A percentile compares a stretch with the other conserved stretches of the same genome.
Conservation (phyloP, 1,140 invertebrate genomes). For the Zaprionus davidi region DNA sequence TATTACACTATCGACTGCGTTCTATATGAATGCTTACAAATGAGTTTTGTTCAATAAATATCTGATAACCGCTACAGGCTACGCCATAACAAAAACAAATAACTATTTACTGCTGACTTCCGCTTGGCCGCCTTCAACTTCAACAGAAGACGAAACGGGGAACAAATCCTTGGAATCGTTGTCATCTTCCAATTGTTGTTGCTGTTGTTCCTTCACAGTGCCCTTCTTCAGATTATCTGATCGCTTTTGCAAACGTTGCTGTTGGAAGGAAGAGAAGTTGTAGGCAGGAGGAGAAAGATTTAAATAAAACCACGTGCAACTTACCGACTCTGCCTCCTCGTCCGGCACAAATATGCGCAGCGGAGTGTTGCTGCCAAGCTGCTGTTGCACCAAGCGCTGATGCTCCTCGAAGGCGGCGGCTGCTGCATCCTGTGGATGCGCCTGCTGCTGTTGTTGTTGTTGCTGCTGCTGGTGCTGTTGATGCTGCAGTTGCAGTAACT, state of each 20-base stretch:
- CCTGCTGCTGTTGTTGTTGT: slow-evolving; percentile 42
- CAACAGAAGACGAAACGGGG: slow-evolving; percentile 78
- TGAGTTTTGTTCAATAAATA: slow-evolving; percentile 64
- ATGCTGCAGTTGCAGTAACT: slow-evolving; percentile 29
- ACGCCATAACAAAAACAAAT: slow-evolving; percentile 40
- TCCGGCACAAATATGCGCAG: slow-evolving; percentile 81
- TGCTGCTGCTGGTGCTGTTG: slow-evolving; percentile 41
- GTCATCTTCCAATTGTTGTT: slow-evolving; percentile 2
- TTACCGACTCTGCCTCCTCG: slow-evolving; percentile 85
- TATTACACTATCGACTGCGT: slow-evolving; percentile 75
- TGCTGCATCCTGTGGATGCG: slow-evolving; percentile 52
- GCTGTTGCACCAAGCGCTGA: slow-evolving; percentile 77
- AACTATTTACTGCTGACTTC: slow-evolving; percentile 57
- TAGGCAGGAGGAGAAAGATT: neutral
- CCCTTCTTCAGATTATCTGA: slow-evolving; percentile 65
- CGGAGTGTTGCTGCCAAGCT: slow-evolving; percentile 71
- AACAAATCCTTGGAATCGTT: slow-evolving; percentile 64
- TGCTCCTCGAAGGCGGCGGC: slow-evolving; percentile 75
- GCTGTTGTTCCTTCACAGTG: slow-evolving; percentile 52
- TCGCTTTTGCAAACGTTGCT: slow-evolving; percentile 72
- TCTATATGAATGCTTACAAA: slow-evolving; percentile 71
- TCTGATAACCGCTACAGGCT: slow-evolving; percentile 47
- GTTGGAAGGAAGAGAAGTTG: neutral
- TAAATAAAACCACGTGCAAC: neutral
- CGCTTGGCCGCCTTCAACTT: slow-evolving; percentile 65